Conservation (phyloP, 2,113 vertebrate genomes). For the Megaleporinus macrocephalus region DNA sequence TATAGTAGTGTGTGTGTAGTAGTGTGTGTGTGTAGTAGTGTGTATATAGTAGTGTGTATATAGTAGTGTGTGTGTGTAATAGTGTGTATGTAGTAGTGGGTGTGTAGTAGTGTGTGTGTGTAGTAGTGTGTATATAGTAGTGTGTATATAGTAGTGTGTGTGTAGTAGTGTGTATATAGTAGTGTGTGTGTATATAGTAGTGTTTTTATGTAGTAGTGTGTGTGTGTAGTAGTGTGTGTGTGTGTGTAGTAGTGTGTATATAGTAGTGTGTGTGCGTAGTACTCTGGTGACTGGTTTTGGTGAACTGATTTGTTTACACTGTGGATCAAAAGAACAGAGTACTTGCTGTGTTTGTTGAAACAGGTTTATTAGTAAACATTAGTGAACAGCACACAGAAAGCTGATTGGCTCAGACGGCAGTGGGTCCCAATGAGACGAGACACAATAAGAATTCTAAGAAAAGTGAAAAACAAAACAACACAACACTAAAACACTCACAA, state of each 20-base stretch:
- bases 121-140: too few species aligned
- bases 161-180: too few species aligned
- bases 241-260: background rate
- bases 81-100: too few species aligned
- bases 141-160: too few species aligned
- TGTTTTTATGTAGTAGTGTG: background rate
- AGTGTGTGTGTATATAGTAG: background rate
- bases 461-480: background rate
- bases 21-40: too few species aligned
- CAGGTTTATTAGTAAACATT: background rate
- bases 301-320: too few species aligned
- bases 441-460: background rate
- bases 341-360: background rate
- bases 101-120: background rate
- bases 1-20: too few species aligned
- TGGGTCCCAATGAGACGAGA: background rate
- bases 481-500: background rate
- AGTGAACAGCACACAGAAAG: background rate
- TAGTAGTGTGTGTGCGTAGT: too few species aligned
- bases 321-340: too few species aligned
- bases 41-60: too few species aligned
- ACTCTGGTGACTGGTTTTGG: too few species aligned
- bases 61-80: too few species aligned
- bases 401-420: constrained; percentile 23
- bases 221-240: background rate